A percentile compares a stretch with the other conserved stretches of the same genome.
phyloP scores from a whole-genome alignment of 2,888 invertebrate genomes.

The Netelia inedita region DNA sequence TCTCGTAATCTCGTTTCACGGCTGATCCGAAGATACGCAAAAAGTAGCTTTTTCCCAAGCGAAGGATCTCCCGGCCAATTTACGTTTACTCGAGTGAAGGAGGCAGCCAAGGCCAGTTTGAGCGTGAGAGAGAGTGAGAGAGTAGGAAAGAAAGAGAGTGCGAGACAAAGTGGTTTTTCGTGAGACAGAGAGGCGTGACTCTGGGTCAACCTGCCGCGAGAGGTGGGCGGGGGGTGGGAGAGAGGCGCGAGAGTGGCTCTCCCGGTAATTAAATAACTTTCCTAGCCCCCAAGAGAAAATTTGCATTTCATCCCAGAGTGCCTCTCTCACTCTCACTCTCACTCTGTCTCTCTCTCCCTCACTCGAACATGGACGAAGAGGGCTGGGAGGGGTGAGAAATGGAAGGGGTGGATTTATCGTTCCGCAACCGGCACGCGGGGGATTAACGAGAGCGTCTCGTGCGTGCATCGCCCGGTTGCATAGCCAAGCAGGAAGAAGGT shows the following conservation, averaged over 20 bases:
- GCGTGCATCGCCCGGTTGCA: slow-evolving; percentile 11
- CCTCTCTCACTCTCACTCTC: slow-evolving; percentile 14
- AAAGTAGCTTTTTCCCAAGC: slow-evolving; percentile 52
- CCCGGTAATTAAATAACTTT: slow-evolving; percentile 68
- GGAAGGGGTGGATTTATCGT: slow-evolving; percentile 52
- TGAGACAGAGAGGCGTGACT: slow-evolving; percentile 2
- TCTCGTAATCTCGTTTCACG: slow-evolving; percentile 62
- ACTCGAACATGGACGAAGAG: not conserved
- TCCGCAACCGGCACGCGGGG: slow-evolving; percentile 45
- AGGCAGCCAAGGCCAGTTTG: slow-evolving; percentile 11
- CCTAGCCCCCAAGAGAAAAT: slow-evolving; percentile 53
- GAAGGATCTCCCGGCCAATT: slow-evolving; percentile 59
- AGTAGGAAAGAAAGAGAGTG: not conserved
- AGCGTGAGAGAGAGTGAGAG: slow-evolving; percentile 1
- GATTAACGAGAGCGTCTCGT: slow-evolving; percentile 38
- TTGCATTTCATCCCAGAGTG: slow-evolving; percentile 57
- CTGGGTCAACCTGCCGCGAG: slow-evolving; percentile 46
- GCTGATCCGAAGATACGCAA: slow-evolving; percentile 66
- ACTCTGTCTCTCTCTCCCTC: not conserved
- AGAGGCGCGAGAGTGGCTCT: slow-evolving; percentile 48
- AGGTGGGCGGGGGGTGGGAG: not conserved
- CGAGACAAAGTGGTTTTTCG: slow-evolving; percentile 12
- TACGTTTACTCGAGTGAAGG: slow-evolving; percentile 49
- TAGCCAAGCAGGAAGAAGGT: slow-evolving; percentile 20
- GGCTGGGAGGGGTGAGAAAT: not conserved